phyloP scores from a whole-genome alignment of 2,888 invertebrate genomes.

The Tortricodes alternella region DNA sequence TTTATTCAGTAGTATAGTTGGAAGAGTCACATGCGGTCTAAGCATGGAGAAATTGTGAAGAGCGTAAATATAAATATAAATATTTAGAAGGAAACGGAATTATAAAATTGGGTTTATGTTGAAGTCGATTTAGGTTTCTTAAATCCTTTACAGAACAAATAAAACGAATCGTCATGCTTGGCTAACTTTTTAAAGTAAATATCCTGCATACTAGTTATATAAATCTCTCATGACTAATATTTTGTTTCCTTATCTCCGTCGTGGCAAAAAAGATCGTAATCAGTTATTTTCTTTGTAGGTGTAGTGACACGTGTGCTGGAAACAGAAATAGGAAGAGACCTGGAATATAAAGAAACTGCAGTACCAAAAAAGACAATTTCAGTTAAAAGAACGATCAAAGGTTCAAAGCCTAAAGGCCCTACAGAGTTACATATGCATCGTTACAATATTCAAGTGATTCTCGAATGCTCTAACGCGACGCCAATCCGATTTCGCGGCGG shows the following conservation, averaged over 20 bases:
- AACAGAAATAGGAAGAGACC: too few species aligned
- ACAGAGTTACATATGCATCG: slow-evolving; percentile 37
- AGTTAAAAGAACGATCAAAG: not conserved
- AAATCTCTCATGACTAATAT: slow-evolving; percentile 35
- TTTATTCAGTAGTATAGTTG: slow-evolving; percentile 55
- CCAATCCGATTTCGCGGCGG: slow-evolving; percentile 47
- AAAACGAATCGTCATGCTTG: too few species aligned
- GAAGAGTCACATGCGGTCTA: slow-evolving; percentile 44
- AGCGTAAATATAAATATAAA: not conserved
- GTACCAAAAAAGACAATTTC: not conserved
- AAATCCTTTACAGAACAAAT: too few species aligned
- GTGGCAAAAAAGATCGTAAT: not conserved
- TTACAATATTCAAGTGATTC: slow-evolving; percentile 44
- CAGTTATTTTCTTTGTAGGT: not conserved
- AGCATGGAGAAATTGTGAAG: slow-evolving; percentile 32
- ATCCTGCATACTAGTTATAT: too few species aligned
- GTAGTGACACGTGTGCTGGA: not conserved
- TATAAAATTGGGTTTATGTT: not conserved
- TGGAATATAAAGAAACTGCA: not conserved
- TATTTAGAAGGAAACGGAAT: too few species aligned
- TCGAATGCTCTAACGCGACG: slow-evolving; percentile 53
- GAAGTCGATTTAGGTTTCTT: not conserved
- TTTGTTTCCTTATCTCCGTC: not conserved
- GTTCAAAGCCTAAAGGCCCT: not conserved
- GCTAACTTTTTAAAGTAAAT: too few species aligned